Evolutionary conservation across 2,888 invertebrate species (phyloP).

Genomic region (Mythimna loreyi): DNA sequence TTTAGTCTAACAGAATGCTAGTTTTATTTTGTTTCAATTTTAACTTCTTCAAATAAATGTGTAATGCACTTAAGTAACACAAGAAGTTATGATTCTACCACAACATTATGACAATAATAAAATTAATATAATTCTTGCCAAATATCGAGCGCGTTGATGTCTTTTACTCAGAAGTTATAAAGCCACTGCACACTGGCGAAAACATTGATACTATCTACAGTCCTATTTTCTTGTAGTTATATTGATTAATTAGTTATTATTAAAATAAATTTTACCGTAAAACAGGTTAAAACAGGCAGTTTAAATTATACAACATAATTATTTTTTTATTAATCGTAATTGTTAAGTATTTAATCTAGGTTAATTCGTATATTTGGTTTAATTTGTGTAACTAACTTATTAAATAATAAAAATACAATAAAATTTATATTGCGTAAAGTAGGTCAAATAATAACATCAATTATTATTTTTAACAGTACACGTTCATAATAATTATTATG

Average conservation of each 20-base stretch:
- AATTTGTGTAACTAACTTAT: background rate
- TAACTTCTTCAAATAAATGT: background rate
- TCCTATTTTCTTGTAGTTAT: background rate
- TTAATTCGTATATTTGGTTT: constrained; percentile 1
- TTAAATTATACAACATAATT: background rate
- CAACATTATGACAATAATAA: background rate
- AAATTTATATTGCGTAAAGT: background rate
- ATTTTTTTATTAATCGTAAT: background rate
- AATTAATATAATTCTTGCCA: background rate
- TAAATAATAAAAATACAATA: background rate
- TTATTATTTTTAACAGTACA: too few species aligned
- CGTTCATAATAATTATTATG: too few species aligned
- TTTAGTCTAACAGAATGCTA: too few species aligned
- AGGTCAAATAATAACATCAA: background rate
- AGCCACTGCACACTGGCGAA: background rate
- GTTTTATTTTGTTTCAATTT: background rate
- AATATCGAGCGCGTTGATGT: constrained; percentile 73
- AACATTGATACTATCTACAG: background rate
- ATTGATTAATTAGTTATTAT: background rate
- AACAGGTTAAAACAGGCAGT: background rate
- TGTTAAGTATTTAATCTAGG: background rate
- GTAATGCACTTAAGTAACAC: background rate
- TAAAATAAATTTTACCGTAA: background rate
- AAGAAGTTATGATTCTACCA: background rate
- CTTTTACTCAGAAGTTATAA: constrained; percentile 65